phyloP scores from a whole-genome alignment of 2,888 invertebrate genomes.

The Pyrocoelia pectoralis region DNA sequence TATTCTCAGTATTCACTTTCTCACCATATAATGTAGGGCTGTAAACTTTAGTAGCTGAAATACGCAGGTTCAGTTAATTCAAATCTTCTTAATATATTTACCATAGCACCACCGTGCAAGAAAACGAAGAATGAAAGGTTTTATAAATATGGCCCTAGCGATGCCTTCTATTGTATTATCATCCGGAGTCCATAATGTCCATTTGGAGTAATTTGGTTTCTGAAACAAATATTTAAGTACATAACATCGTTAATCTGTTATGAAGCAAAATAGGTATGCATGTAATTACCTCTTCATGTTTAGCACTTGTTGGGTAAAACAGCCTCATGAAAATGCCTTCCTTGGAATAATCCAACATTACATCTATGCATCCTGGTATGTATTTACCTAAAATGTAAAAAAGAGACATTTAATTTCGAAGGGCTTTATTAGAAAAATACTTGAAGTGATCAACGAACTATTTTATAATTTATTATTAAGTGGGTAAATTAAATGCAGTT shows the following conservation, averaged over 20 bases:
- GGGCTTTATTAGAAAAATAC: no score
- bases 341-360: constrained; percentile 64
- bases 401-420: no score
- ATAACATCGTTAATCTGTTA: no score
- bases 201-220: constrained; percentile 57
- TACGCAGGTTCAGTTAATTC: no score
- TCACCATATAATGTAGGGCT: constrained; percentile 64
- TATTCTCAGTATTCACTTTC: constrained; percentile 53
- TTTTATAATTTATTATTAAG: no score
- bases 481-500: no score
- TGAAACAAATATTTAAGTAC: no score
- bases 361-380: constrained; percentile 66
- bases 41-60: constrained; percentile 56
- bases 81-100: constrained; percentile 33
- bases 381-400: constrained; percentile 57
- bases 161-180: constrained; percentile 65
- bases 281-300: constrained; percentile 48
- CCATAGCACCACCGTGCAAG: constrained; percentile 54
- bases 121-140: constrained; percentile 53
- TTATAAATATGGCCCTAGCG: constrained; percentile 57
- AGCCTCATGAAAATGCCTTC: constrained; percentile 65
- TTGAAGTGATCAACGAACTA: no score
- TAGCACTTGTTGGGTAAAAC: constrained; percentile 65
- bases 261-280: no score
- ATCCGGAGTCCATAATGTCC: constrained; percentile 66